These are phyloP conservation scores for Cyrtorhinus lividipennis DNA, from an alignment of 1,140 invertebrate genomes.

Conservation along the genomic window DNA sequence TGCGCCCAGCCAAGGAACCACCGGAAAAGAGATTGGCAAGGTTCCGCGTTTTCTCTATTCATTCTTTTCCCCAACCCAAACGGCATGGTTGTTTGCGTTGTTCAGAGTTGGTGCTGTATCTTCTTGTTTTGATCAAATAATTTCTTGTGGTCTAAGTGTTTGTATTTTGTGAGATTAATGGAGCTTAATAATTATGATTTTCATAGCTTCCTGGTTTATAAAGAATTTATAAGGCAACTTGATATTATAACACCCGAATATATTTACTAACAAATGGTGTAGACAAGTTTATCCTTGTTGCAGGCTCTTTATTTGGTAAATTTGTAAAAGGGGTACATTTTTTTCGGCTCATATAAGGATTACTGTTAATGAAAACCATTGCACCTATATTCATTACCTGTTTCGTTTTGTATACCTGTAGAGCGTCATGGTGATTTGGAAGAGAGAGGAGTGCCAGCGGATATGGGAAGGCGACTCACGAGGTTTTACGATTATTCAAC, in stretches of 20 bases:
- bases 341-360: too few species aligned
- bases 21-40: too few species aligned
- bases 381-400: not conserved
- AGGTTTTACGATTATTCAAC: conserved; percentile 15
- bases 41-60: too few species aligned
- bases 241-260: not conserved
- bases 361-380: not conserved
- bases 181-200: not conserved
- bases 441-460: not conserved
- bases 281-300: conserved; percentile 5
- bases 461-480: not conserved
- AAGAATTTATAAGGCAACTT: not conserved
- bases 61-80: too few species aligned
- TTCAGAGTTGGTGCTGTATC: not conserved
- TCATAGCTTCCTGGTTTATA: not conserved
- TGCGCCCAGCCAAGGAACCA: too few species aligned
- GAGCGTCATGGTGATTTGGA: not conserved
- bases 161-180: not conserved
- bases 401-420: conserved; percentile 14
- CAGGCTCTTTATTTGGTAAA: not conserved
- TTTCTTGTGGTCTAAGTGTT: not conserved
- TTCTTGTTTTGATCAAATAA: not conserved
- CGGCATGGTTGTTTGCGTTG: too few species aligned
- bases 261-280: not conserved
- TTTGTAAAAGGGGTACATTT: too few species aligned